These are phyloP conservation scores for Diabrotica virgifera DNA, from an alignment of 1,140 invertebrate genomes.

Conservation along the genomic window DNA sequence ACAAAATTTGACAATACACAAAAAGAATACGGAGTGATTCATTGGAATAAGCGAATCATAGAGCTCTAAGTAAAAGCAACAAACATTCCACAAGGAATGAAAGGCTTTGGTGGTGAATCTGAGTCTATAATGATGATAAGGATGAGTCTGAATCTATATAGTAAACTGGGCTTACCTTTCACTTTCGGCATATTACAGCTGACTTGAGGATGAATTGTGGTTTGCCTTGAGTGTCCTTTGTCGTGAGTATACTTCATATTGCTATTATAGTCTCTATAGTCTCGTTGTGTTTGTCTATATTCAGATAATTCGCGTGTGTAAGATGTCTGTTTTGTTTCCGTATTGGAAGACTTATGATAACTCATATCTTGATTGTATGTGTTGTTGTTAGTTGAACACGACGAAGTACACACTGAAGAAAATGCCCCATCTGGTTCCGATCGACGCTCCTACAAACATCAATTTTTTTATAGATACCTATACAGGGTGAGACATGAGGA, in stretches of 20 bases:
- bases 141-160: no score
- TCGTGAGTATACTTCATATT: conserved; percentile 20
- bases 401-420: conserved; percentile 51
- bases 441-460: not conserved
- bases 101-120: no score
- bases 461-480: no score
- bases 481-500: no score
- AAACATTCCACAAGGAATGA: no score
- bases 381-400: conserved; percentile 10
- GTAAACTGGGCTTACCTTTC: conserved; percentile 26
- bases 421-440: conserved; percentile 64
- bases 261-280: conserved; percentile 44
- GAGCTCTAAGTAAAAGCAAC: no score
- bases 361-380: not conserved
- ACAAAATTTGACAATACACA: no score
- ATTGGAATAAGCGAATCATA: no score
- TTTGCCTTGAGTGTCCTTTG: conserved; percentile 24
- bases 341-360: not conserved
- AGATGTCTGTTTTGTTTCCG: conserved; percentile 29
- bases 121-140: no score
- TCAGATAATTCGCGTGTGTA: conserved; percentile 43
- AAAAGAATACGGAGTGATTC: no score
- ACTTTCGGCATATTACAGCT: conserved; percentile 46
- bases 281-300: conserved; percentile 42
- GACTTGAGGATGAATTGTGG: conserved; percentile 44